Percentiles rank a stretch among this genome's conserved stretches.
Conservation (phyloP, 2,113 vertebrate species). For the Zingel zingel region DNA sequence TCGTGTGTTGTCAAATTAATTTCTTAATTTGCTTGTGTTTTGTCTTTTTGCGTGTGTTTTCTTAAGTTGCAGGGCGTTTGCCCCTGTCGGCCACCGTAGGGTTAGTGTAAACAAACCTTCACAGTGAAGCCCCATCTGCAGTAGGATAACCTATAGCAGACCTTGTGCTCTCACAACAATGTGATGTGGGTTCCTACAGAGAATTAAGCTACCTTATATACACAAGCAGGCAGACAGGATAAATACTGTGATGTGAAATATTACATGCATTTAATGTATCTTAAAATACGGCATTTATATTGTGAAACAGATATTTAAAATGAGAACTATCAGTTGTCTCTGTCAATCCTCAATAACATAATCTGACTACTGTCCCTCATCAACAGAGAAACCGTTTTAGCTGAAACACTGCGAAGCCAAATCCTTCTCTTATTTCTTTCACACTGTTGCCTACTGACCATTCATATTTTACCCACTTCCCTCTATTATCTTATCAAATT, state of each 20-base stretch:
- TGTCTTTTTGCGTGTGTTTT: too few relatives aligned
- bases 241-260: not conserved
- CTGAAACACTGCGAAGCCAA: too few relatives aligned
- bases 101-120: constrained; percentile 14
- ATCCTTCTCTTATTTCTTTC: too few relatives aligned
- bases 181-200: not conserved
- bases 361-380: not conserved
- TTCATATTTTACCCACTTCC: not conserved
- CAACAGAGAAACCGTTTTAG: too few relatives aligned
- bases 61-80: too few relatives aligned
- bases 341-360: not conserved
- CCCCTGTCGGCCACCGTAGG: too few relatives aligned
- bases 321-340: too few relatives aligned
- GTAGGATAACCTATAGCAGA: not conserved
- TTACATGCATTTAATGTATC: not conserved
- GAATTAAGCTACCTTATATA: not conserved
- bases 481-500: constrained; percentile 2
- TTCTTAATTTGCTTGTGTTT: too few relatives aligned
- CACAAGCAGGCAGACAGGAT: not conserved
- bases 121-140: not conserved
- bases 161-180: not conserved
- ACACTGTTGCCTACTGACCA: not conserved
- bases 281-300: too few relatives aligned
- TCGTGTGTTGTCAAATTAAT: too few relatives aligned
- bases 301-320: too few relatives aligned